Evolutionary conservation across 2,113 vertebrate species (phyloP).

Genomic region (Clarias magur): DNA sequence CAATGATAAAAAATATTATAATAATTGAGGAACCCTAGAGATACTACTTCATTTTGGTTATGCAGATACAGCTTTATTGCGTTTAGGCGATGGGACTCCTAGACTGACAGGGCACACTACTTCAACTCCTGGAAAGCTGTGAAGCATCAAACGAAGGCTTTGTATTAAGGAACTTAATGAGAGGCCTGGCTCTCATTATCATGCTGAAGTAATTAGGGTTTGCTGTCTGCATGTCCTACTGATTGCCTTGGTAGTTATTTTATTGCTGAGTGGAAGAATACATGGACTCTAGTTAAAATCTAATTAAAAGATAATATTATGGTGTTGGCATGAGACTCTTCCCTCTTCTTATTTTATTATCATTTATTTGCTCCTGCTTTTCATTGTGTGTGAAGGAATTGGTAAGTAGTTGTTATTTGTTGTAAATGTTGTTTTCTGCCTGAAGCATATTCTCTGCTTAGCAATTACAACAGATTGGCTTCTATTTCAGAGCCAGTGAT

Average conservation of each 20-base stretch:
- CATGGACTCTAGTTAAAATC: conserved; percentile 70
- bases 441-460: conserved; percentile 21
- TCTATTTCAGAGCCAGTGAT: background rate
- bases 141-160: conserved; percentile 55
- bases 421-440: conserved; percentile 41
- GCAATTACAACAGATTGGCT: conserved; percentile 13
- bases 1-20: background rate
- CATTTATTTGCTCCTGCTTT: conserved; percentile 48
- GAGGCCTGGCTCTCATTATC: conserved; percentile 66
- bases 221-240: conserved; percentile 57
- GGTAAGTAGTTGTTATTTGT: conserved; percentile 39
- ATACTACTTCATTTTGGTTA: background rate
- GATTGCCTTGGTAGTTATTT: conserved; percentile 76
- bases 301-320: conserved; percentile 80
- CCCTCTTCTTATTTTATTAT: conserved; percentile 50
- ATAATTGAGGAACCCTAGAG: background rate
- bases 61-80: background rate
- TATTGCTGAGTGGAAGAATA: conserved; percentile 68
- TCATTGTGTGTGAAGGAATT: conserved; percentile 52
- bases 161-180: conserved; percentile 59
- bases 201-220: conserved; percentile 75
- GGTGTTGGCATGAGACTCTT: conserved; percentile 57
- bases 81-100: background rate
- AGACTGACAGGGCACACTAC: conserved; percentile 15
- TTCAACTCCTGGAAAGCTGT: conserved; percentile 39